These are phyloP conservation scores for Trinectes maculatus DNA, from an alignment of 2,113 vertebrate genomes.

Conservation along the genomic window DNA sequence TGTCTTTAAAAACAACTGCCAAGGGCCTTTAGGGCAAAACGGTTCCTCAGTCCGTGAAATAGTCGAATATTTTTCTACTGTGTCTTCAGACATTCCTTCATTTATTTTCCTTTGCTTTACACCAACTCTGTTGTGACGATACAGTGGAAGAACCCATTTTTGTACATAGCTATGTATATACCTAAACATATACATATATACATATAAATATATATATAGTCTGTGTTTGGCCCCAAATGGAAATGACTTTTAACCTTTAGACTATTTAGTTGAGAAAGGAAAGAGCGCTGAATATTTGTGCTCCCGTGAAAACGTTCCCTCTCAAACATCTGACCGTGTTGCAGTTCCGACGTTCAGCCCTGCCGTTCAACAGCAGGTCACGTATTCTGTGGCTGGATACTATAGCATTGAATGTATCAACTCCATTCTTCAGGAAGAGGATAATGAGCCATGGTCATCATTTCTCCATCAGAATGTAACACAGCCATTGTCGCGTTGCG, in stretches of 20 bases:
- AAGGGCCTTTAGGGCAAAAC: slow-evolving; percentile 66
- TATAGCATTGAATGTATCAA: slow-evolving; percentile 76
- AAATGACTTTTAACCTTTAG: slow-evolving; percentile 58
- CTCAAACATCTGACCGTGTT: slow-evolving; percentile 14
- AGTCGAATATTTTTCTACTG: slow-evolving; percentile 74
- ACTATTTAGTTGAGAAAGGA: slow-evolving; percentile 37
- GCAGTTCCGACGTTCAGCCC: slow-evolving; percentile 14
- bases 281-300: slow-evolving; percentile 5
- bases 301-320: slow-evolving; percentile 33
- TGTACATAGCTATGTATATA: slow-evolving; percentile 69
- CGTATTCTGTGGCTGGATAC: too few relatives aligned
- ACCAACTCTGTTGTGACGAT: slow-evolving; percentile 30
- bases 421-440: slow-evolving; percentile 79
- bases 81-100: slow-evolving; percentile 70
- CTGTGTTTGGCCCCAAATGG: slow-evolving; percentile 58
- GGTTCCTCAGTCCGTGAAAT: slow-evolving; percentile 60
- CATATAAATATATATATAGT: slow-evolving; percentile 37
- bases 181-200: slow-evolving; percentile 32
- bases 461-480: slow-evolving; percentile 76
- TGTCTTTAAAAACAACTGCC: slow-evolving; percentile 64
- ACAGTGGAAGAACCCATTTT: slow-evolving; percentile 26
- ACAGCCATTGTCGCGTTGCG: slow-evolving; percentile 32
- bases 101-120: slow-evolving; percentile 41
- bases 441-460: slow-evolving; percentile 78
- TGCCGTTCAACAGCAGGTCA: slow-evolving; percentile 12